These are phyloP conservation scores for Dipodomys merriami DNA, from an alignment of 2,113 vertebrate species.

Conservation along the genomic window DNA sequence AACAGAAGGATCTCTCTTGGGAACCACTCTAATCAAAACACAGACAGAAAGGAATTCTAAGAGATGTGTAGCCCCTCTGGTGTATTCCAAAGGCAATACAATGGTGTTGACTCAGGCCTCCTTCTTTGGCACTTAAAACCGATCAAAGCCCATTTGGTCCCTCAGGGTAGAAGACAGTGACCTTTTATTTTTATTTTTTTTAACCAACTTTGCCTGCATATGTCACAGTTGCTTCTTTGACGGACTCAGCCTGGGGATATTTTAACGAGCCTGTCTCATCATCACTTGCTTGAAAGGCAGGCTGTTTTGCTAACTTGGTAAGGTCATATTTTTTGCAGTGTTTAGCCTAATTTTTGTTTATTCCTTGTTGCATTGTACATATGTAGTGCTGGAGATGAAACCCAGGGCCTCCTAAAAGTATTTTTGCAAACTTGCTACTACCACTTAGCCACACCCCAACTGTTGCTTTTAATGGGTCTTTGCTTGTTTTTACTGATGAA, in stretches of 20 bases:
- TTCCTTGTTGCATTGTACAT: background rate
- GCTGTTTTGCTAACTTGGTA: background rate
- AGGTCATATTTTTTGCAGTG: constrained; percentile 1
- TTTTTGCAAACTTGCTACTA: background rate
- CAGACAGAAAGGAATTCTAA: background rate
- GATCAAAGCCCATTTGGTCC: background rate
- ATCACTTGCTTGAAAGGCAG: background rate
- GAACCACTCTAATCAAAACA: background rate
- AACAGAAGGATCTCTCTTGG: background rate
- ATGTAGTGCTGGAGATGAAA: background rate
- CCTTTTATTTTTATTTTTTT: background rate
- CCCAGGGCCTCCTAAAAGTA: too few relatives aligned
- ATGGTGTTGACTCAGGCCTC: background rate
- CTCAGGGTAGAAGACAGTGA: background rate
- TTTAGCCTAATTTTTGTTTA: background rate
- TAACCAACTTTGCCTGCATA: background rate
- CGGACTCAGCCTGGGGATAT: background rate
- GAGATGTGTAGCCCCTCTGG: constrained; percentile 8
- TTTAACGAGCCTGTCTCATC: background rate
- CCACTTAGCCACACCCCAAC: background rate
- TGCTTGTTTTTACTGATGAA: background rate
- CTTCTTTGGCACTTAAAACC: background rate
- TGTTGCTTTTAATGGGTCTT: background rate
- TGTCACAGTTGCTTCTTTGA: background rate
- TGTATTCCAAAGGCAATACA: background rate